Evolutionary conservation across 2,888 invertebrate species (phyloP).

Genomic region (Girardia tigrina): DNA sequence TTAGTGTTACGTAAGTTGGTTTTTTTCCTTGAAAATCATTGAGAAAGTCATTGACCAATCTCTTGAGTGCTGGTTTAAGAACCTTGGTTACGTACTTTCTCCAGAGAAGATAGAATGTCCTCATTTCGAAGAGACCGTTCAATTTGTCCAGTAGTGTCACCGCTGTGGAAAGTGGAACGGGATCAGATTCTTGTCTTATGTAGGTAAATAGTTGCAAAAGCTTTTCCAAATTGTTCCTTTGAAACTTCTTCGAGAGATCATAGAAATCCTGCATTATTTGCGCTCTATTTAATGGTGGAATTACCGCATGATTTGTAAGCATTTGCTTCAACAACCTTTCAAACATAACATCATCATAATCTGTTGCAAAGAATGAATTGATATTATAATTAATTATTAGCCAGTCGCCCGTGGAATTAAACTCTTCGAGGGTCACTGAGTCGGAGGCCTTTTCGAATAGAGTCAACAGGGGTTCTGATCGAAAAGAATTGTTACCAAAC

Average conservation of each 20-base stretch:
- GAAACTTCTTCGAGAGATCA: background rate
- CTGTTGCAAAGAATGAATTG: background rate
- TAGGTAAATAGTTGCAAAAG: background rate
- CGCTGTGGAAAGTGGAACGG: background rate
- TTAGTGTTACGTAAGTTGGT: background rate
- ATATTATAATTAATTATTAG: background rate
- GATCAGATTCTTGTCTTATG: background rate
- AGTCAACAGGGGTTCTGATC: background rate
- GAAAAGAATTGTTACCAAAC: background rate
- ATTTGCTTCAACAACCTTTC: background rate
- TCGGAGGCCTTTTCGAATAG: background rate
- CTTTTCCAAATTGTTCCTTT: background rate
- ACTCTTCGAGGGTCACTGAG: background rate
- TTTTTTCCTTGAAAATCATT: background rate
- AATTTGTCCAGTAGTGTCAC: background rate
- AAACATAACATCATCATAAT: background rate
- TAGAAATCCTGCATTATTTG: slow-evolving; percentile 8
- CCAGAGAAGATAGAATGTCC: background rate
- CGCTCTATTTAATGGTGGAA: background rate
- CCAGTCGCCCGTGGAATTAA: background rate
- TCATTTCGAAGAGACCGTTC: slow-evolving; percentile 3
- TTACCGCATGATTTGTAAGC: background rate
- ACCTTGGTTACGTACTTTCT: background rate
- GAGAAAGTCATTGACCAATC: background rate
- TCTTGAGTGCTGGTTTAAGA: background rate